A percentile compares a stretch with the other conserved stretches of the same genome.
Conservation (phyloP, 2,888 invertebrate species). For the Strigamia crassipes region DNA sequence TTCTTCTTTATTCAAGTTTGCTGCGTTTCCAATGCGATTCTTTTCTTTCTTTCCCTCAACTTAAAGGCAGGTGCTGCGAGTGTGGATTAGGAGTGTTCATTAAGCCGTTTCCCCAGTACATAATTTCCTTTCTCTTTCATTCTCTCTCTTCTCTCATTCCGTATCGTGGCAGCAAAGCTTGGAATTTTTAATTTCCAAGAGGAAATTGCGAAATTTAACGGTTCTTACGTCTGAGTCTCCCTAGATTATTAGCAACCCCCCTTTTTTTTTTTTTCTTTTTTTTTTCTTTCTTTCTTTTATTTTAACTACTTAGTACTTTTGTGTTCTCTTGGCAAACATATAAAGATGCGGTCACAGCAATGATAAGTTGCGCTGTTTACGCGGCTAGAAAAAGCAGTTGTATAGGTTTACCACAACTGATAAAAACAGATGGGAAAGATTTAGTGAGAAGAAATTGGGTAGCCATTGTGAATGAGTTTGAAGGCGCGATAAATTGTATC, state of each 20-base stretch:
- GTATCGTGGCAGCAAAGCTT: conserved; percentile 31
- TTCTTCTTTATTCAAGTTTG: background rate
- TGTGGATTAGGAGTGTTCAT: conserved; percentile 36
- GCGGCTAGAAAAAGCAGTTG: background rate
- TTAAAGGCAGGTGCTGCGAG: background rate
- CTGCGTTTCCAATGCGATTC: background rate
- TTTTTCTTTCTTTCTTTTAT: conserved; percentile 15
- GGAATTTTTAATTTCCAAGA: conserved; percentile 49
- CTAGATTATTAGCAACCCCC: conserved; percentile 19
- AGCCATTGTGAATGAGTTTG: background rate
- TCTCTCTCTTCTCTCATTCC: conserved; percentile 28
- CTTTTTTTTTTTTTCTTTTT: conserved; percentile 13
- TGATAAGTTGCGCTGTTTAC: background rate
- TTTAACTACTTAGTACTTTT: background rate
- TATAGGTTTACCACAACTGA: background rate
- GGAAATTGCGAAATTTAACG: conserved; percentile 49
- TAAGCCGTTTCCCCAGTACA: conserved; percentile 35
- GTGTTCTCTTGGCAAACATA: background rate
- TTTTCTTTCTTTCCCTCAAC: background rate
- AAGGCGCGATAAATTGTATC: background rate
- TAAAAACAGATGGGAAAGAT: background rate
- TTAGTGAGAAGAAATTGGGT: background rate
- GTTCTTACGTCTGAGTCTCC: conserved; percentile 32
- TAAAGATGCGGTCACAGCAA: background rate
- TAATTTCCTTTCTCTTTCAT: conserved; percentile 45